Conservation (phyloP, 64 coral and sea anemone genomes). For the Orbicella faveolata region DNA sequence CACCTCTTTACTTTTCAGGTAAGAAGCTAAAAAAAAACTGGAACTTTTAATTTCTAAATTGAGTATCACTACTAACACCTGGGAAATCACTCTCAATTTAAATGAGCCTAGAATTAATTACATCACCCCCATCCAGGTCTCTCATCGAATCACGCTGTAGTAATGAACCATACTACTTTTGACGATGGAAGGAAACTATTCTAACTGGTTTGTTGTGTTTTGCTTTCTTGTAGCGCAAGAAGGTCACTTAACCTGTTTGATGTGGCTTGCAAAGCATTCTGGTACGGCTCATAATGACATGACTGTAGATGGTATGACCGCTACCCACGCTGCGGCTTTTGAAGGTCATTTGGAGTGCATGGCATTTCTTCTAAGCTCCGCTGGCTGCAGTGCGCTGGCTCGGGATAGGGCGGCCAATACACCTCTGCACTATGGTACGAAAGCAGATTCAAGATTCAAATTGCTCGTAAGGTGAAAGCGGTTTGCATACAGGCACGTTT, state of each 20-base stretch:
- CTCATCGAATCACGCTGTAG: too few species aligned
- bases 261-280: conserved; percentile 79
- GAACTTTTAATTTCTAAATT: too few species aligned
- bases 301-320: conserved; percentile 86
- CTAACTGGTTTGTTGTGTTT: conserved; percentile 4
- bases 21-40: background rate
- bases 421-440: conserved; percentile 82
- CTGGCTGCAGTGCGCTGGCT: conserved; percentile 66
- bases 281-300: conserved; percentile 58
- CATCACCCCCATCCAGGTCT: too few species aligned
- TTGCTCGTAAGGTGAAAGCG: too few species aligned
- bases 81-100: too few species aligned
- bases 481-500: too few species aligned
- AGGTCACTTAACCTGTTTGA: conserved; percentile 80
- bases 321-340: conserved; percentile 83
- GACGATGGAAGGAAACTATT: too few species aligned
- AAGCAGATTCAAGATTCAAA: background rate
- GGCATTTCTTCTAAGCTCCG: conserved; percentile 63
- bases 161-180: too few species aligned
- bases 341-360: conserved; percentile 86
- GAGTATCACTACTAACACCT: too few species aligned
- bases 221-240: conserved; percentile 60
- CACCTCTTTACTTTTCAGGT: conserved; percentile 88
- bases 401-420: conserved; percentile 66
- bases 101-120: too few species aligned